phyloP scores from a whole-genome alignment of 2,113 vertebrate species.

The Hypomesus transpacificus region DNA sequence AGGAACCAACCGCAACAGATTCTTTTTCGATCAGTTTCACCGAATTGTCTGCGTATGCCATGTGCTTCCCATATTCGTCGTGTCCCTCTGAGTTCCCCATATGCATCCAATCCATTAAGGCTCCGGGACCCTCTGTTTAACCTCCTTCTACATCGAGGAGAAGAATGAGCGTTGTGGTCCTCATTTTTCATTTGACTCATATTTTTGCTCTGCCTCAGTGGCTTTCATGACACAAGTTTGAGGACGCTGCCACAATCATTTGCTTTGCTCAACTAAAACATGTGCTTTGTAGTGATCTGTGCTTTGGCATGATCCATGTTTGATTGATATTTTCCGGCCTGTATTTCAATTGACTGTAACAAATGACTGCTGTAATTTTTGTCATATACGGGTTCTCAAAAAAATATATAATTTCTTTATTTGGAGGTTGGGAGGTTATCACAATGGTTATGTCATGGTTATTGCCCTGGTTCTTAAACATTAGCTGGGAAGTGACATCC shows the following conservation, averaged over 20 bases:
- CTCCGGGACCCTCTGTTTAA: neutral
- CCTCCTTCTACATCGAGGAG: neutral
- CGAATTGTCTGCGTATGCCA: neutral
- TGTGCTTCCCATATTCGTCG: constrained; percentile 1
- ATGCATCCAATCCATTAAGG: constrained; percentile 3
- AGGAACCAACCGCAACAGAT: neutral
- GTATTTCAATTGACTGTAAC: constrained; percentile 5
- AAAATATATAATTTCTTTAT: neutral
- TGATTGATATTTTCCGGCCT: constrained; percentile 2
- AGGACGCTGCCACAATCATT: neutral
- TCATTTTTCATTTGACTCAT: constrained; percentile 1
- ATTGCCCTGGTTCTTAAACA: neutral
- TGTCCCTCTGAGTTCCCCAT: neutral
- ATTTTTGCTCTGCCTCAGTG: constrained; percentile 1
- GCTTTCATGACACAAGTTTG: neutral
- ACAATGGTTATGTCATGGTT: neutral
- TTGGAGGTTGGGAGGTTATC: neutral
- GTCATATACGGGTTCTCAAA: neutral
- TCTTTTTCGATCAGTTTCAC: constrained; percentile 13
- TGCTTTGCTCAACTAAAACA: neutral
- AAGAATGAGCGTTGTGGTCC: neutral
- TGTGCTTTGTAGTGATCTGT: neutral
- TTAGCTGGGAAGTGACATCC: neutral
- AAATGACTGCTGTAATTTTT: neutral
- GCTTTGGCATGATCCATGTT: neutral